Evolutionary conservation across 1,140 invertebrate species (phyloP), one percentile per base, ranked within the genome.

Genomic region (Dolichoris vasculosae): DNA sequence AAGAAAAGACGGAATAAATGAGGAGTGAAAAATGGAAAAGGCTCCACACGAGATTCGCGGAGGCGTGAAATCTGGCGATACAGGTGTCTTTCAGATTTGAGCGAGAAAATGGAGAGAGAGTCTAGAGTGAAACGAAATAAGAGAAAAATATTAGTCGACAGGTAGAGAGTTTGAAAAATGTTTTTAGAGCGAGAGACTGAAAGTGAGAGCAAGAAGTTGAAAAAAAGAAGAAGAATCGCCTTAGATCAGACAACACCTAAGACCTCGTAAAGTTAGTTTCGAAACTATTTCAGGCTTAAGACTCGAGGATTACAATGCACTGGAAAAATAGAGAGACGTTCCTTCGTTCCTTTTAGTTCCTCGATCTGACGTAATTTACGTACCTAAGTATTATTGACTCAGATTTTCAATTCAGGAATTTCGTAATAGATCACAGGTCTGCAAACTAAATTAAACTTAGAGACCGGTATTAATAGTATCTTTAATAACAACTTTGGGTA

Each of bases 111-210:
- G 23, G 23, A 46, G 78, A 80, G 15, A 1, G 32, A 67, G 38
- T 6, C 48, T 51, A 51, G 7, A 51, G 4, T 30, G 17, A 69
- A 51, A 69, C 30, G 43, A 81, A 81, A 64, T 73, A 83, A 55
- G 59, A 17, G 51, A 2, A 83, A 80, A 84, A 38, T 46, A 40
- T 71, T 59, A 71, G 63, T 59, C 76, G 82, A 84, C 67, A 79
- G 84, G 86, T 79, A 87, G 81, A 75, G 59, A 35, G 69, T 38
- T 82, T 63, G 71, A 84, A 67, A 87, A 80, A 67, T 71, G 85
- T 79, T 64, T 84, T 73, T 79, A 84, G 55, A 69, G 78, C 38
- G 51, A 64, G 48, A 82, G 35, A 77, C 43, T 51, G 20, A 64
- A 30, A 69, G 59, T 51, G 38, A 82, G 59, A 81, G 30, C 63